phyloP scores from a whole-genome alignment of 2,888 invertebrate genomes.

The Eupsilia transversa region DNA sequence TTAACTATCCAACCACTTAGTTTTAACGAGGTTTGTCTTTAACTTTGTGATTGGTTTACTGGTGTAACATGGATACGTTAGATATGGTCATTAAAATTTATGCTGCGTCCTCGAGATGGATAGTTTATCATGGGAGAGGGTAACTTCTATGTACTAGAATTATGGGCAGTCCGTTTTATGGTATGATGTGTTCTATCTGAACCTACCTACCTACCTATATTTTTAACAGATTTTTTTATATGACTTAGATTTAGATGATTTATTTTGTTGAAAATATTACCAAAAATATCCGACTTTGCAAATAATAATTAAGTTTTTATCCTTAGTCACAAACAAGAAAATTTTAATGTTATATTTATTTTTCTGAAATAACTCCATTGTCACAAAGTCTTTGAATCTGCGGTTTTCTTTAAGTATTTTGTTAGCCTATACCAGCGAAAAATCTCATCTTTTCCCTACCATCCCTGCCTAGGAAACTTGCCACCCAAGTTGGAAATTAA shows the following conservation, averaged over 20 bases:
- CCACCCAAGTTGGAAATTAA: conserved; percentile 56
- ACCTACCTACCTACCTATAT: too few species aligned
- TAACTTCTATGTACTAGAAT: neutral
- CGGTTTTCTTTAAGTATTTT: neutral
- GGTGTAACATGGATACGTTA: conserved; percentile 23
- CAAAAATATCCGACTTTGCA: neutral
- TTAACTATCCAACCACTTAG: conserved; percentile 49
- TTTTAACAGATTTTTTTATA: neutral
- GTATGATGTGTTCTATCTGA: neutral
- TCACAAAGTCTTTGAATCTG: neutral
- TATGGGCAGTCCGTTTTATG: neutral
- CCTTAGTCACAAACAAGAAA: neutral
- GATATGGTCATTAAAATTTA: conserved; percentile 25
- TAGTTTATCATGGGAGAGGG: neutral
- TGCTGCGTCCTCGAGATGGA: conserved; percentile 1
- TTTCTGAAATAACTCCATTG: neutral
- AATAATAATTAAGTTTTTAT: neutral
- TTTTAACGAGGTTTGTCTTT: conserved; percentile 52
- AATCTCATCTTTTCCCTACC: neutral
- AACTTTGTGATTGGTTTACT: conserved; percentile 44
- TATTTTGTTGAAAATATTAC: neutral
- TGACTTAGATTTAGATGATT: too few species aligned
- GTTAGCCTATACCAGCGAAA: neutral
- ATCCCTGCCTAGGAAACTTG: conserved; percentile 13
- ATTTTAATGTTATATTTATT: neutral